These are phyloP conservation scores for Apolygus lucorum DNA, from an alignment of 1,140 invertebrate species.

Conservation along the genomic window DNA sequence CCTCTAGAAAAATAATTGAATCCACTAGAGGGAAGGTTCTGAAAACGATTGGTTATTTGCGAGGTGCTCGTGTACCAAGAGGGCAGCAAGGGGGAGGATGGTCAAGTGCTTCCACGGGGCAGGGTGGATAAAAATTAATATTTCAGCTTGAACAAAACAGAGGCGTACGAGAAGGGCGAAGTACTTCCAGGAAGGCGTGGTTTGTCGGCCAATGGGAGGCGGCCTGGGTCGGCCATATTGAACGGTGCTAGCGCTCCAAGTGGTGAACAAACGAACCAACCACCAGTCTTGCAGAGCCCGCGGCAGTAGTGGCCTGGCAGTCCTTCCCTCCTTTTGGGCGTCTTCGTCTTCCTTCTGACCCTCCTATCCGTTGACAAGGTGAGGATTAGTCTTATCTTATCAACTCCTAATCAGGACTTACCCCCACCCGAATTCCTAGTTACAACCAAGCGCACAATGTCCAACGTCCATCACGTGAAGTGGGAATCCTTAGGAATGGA, in stretches of 20 bases:
- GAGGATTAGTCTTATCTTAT: background rate
- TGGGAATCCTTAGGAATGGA: too few relatives aligned
- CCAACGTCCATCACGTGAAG: too few relatives aligned
- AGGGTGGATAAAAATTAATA: background rate
- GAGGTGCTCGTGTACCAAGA: background rate
- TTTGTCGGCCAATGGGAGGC: background rate
- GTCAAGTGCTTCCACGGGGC: background rate
- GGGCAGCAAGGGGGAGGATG: background rate
- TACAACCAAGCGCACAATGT: too few relatives aligned
- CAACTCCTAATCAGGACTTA: too few relatives aligned
- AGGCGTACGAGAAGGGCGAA: background rate
- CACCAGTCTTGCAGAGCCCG: background rate
- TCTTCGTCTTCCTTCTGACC: background rate
- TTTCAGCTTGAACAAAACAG: background rate
- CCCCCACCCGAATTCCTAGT: too few relatives aligned
- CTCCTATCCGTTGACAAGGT: background rate
- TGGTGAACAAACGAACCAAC: background rate
- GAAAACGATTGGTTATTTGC: background rate
- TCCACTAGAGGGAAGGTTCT: background rate
- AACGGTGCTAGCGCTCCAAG: background rate
- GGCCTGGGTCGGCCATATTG: background rate
- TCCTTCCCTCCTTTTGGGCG: background rate
- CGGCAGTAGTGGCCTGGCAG: background rate
- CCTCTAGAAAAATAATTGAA: background rate
- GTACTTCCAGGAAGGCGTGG: background rate